A percentile compares a stretch with the other conserved stretches of the same genome.
phyloP scores from a whole-genome alignment of 2,888 invertebrate species.

The Agrotis segetum region DNA sequence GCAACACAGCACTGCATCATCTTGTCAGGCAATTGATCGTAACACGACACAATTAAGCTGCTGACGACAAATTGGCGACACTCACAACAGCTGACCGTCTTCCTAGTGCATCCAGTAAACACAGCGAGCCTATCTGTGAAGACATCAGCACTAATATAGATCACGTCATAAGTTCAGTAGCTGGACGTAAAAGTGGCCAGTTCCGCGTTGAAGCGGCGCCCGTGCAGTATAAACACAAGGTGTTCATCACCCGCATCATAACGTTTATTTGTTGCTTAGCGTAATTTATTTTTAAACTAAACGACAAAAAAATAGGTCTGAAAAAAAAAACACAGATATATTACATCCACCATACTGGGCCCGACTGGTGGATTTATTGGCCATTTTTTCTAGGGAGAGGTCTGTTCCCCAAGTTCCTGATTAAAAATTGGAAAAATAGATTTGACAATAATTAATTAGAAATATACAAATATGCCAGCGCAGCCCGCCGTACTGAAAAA shows the following conservation, averaged over 20 bases:
- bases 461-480: no score
- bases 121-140: constrained; percentile 8
- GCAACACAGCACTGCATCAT: constrained; percentile 5
- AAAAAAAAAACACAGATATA: no score
- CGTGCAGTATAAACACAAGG: constrained; percentile 48
- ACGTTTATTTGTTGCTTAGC: constrained; percentile 21
- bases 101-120: constrained; percentile 13
- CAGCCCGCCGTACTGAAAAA: no score
- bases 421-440: no score
- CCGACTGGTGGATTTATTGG: no score
- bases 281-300: background rate
- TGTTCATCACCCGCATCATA: constrained; percentile 52
- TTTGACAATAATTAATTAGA: no score
- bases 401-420: no score
- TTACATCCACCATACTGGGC: no score
- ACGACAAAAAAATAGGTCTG: background rate
- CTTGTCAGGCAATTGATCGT: constrained; percentile 7
- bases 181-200: constrained; percentile 39
- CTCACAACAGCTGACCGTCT: constrained; percentile 31
- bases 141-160: constrained; percentile 40
- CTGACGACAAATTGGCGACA: constrained; percentile 19
- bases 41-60: constrained; percentile 17
- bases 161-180: constrained; percentile 51
- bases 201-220: constrained; percentile 73
- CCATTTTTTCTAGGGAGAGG: no score